Percentiles rank a stretch among this genome's conserved stretches.
phyloP scores from a whole-genome alignment of 2,113 vertebrate genomes.

The Leucosticte australis region DNA sequence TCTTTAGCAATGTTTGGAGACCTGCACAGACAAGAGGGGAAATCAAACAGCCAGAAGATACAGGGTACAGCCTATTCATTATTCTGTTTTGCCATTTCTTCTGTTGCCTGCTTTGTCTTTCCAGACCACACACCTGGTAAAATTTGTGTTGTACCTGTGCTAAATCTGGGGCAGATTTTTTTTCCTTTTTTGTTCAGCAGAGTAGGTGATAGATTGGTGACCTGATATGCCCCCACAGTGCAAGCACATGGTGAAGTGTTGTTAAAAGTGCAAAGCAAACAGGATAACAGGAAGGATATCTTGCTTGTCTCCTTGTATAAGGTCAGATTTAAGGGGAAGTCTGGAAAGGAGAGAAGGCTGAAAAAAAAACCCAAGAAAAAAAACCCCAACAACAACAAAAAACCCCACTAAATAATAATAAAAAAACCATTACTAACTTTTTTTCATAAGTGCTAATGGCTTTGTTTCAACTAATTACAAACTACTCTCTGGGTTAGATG shows the following conservation, averaged over 20 bases:
- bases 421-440: background rate
- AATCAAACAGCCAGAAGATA: background rate
- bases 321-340: background rate
- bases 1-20: background rate
- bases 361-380: background rate
- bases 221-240: background rate
- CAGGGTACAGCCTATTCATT: background rate
- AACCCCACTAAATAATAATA: fast-evolving
- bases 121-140: background rate
- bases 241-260: background rate
- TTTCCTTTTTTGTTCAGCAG: background rate
- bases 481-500: background rate
- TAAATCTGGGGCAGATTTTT: background rate
- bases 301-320: background rate
- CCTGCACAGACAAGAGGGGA: background rate
- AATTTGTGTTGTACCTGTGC: background rate
- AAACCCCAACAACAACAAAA: too few species aligned
- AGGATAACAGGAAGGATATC: background rate
- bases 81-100: background rate
- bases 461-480: background rate
- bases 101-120: background rate
- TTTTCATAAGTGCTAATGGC: background rate
- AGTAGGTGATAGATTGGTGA: background rate
- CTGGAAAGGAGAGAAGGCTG: background rate
- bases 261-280: background rate